phyloP scores from a whole-genome alignment of 2,113 vertebrate species.

The Cacatua alba region DNA sequence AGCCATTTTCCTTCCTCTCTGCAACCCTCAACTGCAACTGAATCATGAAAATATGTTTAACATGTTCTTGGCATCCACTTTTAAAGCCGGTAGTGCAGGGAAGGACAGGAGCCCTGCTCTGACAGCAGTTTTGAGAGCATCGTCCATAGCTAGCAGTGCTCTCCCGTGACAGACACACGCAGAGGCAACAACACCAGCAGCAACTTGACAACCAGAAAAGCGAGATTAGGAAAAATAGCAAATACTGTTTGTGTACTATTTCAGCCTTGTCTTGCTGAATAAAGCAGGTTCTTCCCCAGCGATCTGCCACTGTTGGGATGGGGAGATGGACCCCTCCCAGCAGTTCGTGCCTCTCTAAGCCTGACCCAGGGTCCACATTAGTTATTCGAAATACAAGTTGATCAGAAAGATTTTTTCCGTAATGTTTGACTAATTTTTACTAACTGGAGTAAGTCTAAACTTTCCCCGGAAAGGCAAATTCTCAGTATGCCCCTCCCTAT shows the following conservation, averaged over 20 bases:
- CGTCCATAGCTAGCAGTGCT: neutral
- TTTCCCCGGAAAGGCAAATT: neutral
- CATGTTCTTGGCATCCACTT: neutral
- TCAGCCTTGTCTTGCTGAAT: neutral
- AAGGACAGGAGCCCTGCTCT: neutral
- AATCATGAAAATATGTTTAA: neutral
- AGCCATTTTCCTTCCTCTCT: neutral
- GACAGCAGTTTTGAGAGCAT: neutral
- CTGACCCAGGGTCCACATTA: neutral
- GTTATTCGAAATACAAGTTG: neutral
- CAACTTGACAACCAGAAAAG: neutral
- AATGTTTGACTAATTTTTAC: neutral
- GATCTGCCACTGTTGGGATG: rapidly evolving
- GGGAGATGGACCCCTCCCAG: neutral
- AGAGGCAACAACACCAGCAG: neutral
- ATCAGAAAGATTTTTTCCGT: neutral
- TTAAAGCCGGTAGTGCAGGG: neutral
- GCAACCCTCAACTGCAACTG: neutral
- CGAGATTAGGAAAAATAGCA: neutral
- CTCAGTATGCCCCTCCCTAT: neutral
- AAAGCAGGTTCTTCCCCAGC: neutral
- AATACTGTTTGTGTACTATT: neutral
- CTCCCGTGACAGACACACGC: neutral
- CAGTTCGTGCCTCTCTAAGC: neutral
- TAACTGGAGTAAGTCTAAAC: neutral